Evolutionary conservation across 2,113 vertebrate species (phyloP).

Genomic region (Dromas ardeola): DNA sequence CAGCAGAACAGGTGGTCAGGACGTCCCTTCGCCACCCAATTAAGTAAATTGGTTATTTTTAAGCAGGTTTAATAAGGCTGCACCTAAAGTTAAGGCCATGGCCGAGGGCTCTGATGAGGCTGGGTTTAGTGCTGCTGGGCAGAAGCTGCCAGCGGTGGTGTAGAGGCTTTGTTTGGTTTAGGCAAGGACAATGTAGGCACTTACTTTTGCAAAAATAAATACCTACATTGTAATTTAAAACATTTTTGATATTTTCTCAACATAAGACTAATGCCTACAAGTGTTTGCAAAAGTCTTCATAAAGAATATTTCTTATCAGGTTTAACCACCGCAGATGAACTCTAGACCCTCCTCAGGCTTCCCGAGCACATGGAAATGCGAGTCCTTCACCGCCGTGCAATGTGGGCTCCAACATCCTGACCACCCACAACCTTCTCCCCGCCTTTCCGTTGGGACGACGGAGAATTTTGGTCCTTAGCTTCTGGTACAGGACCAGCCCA

Average conservation of each 20-base stretch:
- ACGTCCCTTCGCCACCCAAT: not conserved
- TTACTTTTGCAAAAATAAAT: not conserved
- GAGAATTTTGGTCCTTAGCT: not conserved
- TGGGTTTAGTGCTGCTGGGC: not conserved
- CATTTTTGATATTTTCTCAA: not conserved
- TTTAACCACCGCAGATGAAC: not conserved
- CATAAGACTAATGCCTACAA: not conserved
- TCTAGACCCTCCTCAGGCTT: not conserved
- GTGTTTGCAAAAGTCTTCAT: not conserved
- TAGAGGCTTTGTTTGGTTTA: not conserved
- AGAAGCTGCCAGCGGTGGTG: not conserved
- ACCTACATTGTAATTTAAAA: not conserved
- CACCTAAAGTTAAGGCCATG: not conserved
- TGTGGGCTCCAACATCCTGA: not conserved
- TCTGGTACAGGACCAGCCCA: not conserved
- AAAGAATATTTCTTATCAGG: not conserved
- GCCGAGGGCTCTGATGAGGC: not conserved
- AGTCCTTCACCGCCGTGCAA: accelerated
- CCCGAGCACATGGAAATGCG: not conserved
- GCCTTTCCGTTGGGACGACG: accelerated
- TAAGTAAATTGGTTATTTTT: not conserved
- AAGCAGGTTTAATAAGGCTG: not conserved
- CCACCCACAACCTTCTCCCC: not conserved
- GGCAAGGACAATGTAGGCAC: not conserved
- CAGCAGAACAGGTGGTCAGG: not conserved